Evolutionary conservation across 2,797 vertebrate genomes (phyloP).

Genomic region (Sebastolobus altivelis): DNA sequence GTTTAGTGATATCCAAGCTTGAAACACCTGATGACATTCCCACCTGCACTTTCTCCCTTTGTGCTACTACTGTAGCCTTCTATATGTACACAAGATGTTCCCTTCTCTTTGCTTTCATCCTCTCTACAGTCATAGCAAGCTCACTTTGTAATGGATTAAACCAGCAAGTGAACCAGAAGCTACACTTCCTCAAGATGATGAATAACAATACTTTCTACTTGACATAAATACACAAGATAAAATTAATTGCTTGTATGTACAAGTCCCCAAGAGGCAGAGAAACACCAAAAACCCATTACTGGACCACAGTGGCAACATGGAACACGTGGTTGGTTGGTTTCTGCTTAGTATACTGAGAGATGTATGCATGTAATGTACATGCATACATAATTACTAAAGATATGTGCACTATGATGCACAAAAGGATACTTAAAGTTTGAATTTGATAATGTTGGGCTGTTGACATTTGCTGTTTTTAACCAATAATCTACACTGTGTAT

Average conservation of each 20-base stretch:
- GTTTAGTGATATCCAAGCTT: slow-evolving; percentile 20
- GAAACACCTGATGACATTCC: slow-evolving; percentile 56
- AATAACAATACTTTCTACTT: slow-evolving; percentile 67
- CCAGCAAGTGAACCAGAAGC: slow-evolving; percentile 61
- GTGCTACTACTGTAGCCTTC: background rate
- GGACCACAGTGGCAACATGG: slow-evolving; percentile 45
- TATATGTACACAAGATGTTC: slow-evolving; percentile 15
- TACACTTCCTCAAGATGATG: slow-evolving; percentile 70
- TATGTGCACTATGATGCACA: background rate
- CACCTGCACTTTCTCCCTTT: slow-evolving; percentile 24
- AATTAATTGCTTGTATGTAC: slow-evolving; percentile 69
- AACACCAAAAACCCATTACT: slow-evolving; percentile 56
- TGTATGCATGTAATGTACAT: background rate
- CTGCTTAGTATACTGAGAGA: slow-evolving; percentile 16
- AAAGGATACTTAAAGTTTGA: background rate
- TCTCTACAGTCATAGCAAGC: slow-evolving; percentile 24
- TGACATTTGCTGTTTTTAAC: background rate
- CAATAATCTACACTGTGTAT: background rate
- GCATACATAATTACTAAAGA: slow-evolving; percentile 5
- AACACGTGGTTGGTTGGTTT: slow-evolving; percentile 38
- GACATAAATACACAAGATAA: slow-evolving; percentile 71
- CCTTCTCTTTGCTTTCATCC: slow-evolving; percentile 30
- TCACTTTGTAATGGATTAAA: slow-evolving; percentile 69
- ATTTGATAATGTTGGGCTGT: background rate
- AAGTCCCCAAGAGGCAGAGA: slow-evolving; percentile 44